Percentiles rank a stretch among this genome's conserved stretches.
These are phyloP conservation scores for Noctilio leporinus DNA, from an alignment of 2,113 vertebrate genomes.

Conservation along the genomic window DNA sequence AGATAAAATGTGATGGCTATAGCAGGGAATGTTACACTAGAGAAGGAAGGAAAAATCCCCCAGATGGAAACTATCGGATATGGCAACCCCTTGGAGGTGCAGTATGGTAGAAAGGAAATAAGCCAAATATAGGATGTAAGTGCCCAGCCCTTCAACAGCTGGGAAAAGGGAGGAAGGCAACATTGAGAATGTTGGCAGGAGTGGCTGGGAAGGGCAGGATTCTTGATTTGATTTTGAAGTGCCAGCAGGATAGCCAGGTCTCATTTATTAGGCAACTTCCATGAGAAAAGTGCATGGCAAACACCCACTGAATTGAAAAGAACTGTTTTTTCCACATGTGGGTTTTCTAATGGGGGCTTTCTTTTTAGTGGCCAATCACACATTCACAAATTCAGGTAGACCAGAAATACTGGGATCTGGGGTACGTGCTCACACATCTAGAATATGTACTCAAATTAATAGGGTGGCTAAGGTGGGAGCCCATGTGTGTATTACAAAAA, in stretches of 20 bases:
- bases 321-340: background rate
- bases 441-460: background rate
- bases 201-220: background rate
- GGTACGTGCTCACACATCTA: background rate
- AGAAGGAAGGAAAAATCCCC: background rate
- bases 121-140: too few relatives aligned
- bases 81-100: fast-evolving
- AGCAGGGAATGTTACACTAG: background rate
- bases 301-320: background rate
- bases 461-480: background rate
- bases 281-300: background rate
- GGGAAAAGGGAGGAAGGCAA: background rate
- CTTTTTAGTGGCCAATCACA: background rate
- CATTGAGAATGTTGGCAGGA: too few relatives aligned
- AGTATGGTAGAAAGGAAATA: background rate
- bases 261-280: background rate
- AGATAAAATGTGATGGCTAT: too few relatives aligned
- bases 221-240: background rate
- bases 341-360: background rate
- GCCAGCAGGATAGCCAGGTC: background rate
- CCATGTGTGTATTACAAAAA: slow-evolving; percentile 34
- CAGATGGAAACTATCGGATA: background rate
- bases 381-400: background rate
- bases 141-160: background rate
- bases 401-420: background rate